Base-by-base conservation (phyloP, 2,113 vertebrate genomes). In the Chinchilla lanigera region DNA sequence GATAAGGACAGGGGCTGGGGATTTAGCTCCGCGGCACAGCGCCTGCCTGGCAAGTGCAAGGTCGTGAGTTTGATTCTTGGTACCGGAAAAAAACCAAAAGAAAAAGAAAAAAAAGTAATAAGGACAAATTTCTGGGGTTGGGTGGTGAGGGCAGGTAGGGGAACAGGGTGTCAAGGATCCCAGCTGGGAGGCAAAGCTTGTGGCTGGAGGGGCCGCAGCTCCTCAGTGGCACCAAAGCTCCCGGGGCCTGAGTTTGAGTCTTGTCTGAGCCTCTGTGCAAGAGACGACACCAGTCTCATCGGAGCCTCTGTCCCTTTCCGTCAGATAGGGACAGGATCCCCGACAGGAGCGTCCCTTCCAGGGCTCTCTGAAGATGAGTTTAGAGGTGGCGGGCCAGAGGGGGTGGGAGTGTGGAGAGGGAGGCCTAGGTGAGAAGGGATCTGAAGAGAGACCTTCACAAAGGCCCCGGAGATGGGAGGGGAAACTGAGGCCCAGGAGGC, bases 171-270 rank as follows among this genome's bases (percentile, higher is more conserved):
- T 24, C 69, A 44, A 69, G 56, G 19, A 8, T 61, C 19, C 19
- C 22, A 35, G 17, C 3, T n/a, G 11, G 16, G n/a, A 47, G 41
- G 1, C 65, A 38, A 17, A 30, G 65, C 16, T 1, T 0, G n/a
- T 1, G 50, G 35, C 16, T 26, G 35, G 61, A 89, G 16, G 44
- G 12, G 47, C 9, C 20, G 73, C 22, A 35, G n/a, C 63, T 52
- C 56, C 52, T 58, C 22, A 9, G 54, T 13, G n/a, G 28, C 28
- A 3, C 0, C 10, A 41, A 28, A 69, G 78, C 54, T 47, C 78
- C 44, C 13, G 38, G 56, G 67, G 24, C 11, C 54, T 38, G 52
- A 50, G 41, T 33, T 56, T 2, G 56, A 54, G 38, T 33, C 33
- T 44, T 5, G 38, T 24, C 61, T 44, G 35, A 26, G 65, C 58